A percentile compares a stretch with the other conserved stretches of the same genome.
phyloP scores from a whole-genome alignment of 2,797 vertebrate genomes.

The Notoglanidium macrostoma region DNA sequence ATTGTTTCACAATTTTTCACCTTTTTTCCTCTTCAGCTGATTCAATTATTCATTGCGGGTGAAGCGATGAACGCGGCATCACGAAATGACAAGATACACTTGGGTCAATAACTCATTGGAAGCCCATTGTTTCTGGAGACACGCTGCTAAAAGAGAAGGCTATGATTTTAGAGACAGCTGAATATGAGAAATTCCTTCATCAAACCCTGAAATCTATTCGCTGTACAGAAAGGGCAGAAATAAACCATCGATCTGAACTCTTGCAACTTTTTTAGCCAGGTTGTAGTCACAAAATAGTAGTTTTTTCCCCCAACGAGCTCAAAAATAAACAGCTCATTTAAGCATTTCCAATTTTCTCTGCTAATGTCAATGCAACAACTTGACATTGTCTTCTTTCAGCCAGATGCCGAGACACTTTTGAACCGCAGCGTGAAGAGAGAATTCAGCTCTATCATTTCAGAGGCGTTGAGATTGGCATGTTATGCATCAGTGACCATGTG shows the following conservation, averaged over 20 bases:
- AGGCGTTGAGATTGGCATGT: conserved; percentile 58
- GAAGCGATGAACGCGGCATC: too few species aligned
- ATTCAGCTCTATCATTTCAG: conserved; percentile 57
- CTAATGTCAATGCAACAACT: neutral
- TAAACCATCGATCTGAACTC: neutral
- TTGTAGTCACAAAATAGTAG: too few species aligned
- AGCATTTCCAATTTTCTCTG: neutral
- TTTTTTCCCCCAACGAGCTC: neutral
- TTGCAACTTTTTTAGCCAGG: neutral
- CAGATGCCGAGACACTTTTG: neutral
- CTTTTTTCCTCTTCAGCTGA: neutral
- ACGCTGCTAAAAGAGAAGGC: conserved; percentile 57
- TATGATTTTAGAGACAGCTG: neutral
- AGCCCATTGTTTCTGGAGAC: neutral
- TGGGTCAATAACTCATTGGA: conserved; percentile 17
- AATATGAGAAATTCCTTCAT: conserved; percentile 18
- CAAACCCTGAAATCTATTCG: neutral
- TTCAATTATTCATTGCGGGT: neutral
- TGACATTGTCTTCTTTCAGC: neutral
- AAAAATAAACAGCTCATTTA: neutral
- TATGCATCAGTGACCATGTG: conserved; percentile 58
- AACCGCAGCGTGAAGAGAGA: conserved; percentile 4
- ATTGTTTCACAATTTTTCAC: neutral
- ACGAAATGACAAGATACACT: neutral
- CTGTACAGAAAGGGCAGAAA: neutral